Percentiles rank a stretch among this genome's conserved stretches.
Evolutionary conservation across 2,797 vertebrate genomes (phyloP).

Genomic region (Trematomus bernacchii): DNA sequence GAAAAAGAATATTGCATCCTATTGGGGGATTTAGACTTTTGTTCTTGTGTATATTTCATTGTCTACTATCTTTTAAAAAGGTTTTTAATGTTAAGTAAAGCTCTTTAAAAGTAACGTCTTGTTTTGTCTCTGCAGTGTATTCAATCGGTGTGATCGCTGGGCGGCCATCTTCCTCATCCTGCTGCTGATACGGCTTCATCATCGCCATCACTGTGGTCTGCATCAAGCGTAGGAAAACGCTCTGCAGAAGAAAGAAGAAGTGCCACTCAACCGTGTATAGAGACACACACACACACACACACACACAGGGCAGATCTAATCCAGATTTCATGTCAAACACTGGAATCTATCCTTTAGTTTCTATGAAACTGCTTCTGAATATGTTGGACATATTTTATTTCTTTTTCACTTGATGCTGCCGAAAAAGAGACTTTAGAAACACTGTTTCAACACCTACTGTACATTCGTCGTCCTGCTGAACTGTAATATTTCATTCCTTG

Average conservation of each 20-base stretch:
- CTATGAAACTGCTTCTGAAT: conserved; percentile 86
- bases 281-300: not conserved
- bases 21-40: too few relatives aligned
- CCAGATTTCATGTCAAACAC: conserved; percentile 63
- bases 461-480: conserved; percentile 6
- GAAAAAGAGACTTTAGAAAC: conserved; percentile 10
- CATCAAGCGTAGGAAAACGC: conserved; percentile 78
- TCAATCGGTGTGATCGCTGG: conserved; percentile 81
- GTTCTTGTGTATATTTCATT: not conserved
- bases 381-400: conserved; percentile 40
- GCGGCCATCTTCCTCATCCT: conserved; percentile 75
- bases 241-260: conserved; percentile 65
- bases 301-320: not conserved
- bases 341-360: conserved; percentile 82
- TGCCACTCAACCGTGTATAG: conserved; percentile 59
- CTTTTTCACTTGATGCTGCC: conserved; percentile 33
- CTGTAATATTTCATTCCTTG: conserved; percentile 12
- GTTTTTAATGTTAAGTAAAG: not conserved
- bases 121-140: conserved; percentile 80
- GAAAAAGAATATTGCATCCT: not conserved
- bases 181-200: conserved; percentile 71
- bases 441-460: conserved; percentile 22
- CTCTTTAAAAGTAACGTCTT: not conserved
- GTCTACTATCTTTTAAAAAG: too few relatives aligned
- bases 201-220: conserved; percentile 79